Percentiles rank a stretch among this genome's conserved stretches.
Conservation (phyloP, 1,140 invertebrate species). For the Phthorimaea operculella region DNA sequence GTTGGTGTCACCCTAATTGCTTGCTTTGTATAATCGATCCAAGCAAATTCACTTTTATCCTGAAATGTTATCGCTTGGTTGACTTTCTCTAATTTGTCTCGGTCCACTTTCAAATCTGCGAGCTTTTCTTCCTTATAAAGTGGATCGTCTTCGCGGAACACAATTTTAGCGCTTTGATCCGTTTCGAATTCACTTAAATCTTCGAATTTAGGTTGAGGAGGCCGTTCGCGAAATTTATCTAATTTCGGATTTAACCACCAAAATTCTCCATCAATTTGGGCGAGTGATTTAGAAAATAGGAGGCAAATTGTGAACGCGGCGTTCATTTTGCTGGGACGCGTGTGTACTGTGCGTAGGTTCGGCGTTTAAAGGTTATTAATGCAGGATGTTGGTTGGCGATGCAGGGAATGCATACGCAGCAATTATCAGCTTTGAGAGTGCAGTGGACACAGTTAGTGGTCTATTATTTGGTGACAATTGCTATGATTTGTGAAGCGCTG, state of each 20-base stretch:
- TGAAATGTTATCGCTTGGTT: neutral
- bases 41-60: slow-evolving; percentile 12
- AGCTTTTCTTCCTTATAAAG: neutral
- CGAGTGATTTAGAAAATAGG: slow-evolving; percentile 23
- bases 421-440: neutral
- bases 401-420: slow-evolving; percentile 2
- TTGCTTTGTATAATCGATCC: slow-evolving; percentile 1
- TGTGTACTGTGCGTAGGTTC: slow-evolving; percentile 9
- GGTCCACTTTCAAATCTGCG: neutral
- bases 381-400: slow-evolving; percentile 17
- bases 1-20: neutral
- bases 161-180: slow-evolving; percentile 47
- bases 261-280: slow-evolving; percentile 54
- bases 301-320: slow-evolving; percentile 20
- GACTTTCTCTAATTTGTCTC: neutral
- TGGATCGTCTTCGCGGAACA: slow-evolving; percentile 33
- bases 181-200: slow-evolving; percentile 46
- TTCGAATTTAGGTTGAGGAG: slow-evolving; percentile 36
- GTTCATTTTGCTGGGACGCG: slow-evolving; percentile 28
- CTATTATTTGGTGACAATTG: slow-evolving; percentile 14
- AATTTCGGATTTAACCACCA: slow-evolving; percentile 55
- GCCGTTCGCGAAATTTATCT: slow-evolving; percentile 25
- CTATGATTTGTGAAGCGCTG: slow-evolving; percentile 14
- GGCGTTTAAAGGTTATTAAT: slow-evolving; percentile 12
- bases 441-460: slow-evolving; percentile 1